Base-by-base conservation (phyloP, 2,113 vertebrate species). In the Eulemur rufifrons region DNA sequence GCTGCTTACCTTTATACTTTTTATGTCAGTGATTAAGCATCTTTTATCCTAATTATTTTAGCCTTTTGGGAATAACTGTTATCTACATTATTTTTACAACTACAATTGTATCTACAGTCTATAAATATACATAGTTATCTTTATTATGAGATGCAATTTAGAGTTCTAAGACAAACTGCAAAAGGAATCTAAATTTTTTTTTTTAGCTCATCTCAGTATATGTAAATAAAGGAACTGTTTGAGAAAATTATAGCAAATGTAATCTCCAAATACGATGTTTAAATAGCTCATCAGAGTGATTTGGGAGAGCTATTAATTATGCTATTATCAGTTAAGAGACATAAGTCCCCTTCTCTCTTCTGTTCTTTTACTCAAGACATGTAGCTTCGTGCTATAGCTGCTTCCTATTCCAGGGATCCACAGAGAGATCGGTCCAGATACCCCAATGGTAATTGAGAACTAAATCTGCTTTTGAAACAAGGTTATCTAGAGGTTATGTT, bases 141-240 rank as follows among this genome's bases (percentile, higher is more conserved):
- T 69, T 91, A 63, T 54, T 66, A 66, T 52, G 69, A 96, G 73
- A 73, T 61, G 5, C 42, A 52, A 8, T 61, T 83, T 68, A 66
- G 47, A 83, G 47, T 63, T 78, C 82, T 90, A 50, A 73, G 83
- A 86, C 56, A 76, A 63, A n/a, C 37, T 83, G 63, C 39, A 29
- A 56, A 96, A 74, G 52, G 29, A 37, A 63, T 68, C 27, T 86
- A 17, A 59, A 9, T 76, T 32, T 25, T 63, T 34, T 50, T 86
- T 71, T 77, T 32, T 68, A 14, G 32, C n/a, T 69, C 94, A 91
- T 91, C 59, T 93, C 56, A 92, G 39, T 47, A 42, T 6, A 34
- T 82, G 52, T 86, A 71, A 81, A 77, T 87, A 93, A 97, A 86
- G 25, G 21, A 88, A 42, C 76, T 71, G 13, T 84, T 73, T 91